phyloP scores from a whole-genome alignment of 2,888 invertebrate species.

The Halictus quadricinctus region DNA sequence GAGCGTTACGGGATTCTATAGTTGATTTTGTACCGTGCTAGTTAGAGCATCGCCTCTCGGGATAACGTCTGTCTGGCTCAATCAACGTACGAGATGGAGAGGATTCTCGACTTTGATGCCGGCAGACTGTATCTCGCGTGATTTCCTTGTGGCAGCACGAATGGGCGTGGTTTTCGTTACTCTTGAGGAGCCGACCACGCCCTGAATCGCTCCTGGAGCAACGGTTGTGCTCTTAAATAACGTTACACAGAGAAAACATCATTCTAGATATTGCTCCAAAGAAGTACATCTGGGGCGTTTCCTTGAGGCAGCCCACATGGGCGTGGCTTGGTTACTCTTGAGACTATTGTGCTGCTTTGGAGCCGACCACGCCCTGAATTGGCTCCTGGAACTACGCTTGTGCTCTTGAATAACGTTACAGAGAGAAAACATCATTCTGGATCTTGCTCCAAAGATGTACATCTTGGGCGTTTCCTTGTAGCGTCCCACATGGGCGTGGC shows the following conservation, averaged over 20 bases:
- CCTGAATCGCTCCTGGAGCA: not conserved
- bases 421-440: not conserved
- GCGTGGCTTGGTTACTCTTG: not conserved
- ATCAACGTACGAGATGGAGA: not conserved
- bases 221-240: not conserved
- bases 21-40: not conserved
- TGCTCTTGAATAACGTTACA: not conserved
- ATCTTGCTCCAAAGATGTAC: not conserved
- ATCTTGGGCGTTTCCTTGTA: not conserved
- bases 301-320: not conserved
- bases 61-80: not conserved
- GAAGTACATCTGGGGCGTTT: not conserved
- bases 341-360: not conserved
- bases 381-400: not conserved
- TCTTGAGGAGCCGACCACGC: not conserved
- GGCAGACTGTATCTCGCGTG: not conserved
- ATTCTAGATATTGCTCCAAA: too few species aligned
- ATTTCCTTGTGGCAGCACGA: not conserved
- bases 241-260: too few species aligned
- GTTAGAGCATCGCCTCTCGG: not conserved
- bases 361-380: too few species aligned
- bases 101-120: not conserved
- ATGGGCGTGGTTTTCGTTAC: not conserved
- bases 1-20: not conserved
- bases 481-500: not conserved